A percentile compares a stretch with the other conserved stretches of the same genome.
These are phyloP conservation scores for Epinephelus moara DNA, from an alignment of 2,113 vertebrate species.

Conservation along the genomic window DNA sequence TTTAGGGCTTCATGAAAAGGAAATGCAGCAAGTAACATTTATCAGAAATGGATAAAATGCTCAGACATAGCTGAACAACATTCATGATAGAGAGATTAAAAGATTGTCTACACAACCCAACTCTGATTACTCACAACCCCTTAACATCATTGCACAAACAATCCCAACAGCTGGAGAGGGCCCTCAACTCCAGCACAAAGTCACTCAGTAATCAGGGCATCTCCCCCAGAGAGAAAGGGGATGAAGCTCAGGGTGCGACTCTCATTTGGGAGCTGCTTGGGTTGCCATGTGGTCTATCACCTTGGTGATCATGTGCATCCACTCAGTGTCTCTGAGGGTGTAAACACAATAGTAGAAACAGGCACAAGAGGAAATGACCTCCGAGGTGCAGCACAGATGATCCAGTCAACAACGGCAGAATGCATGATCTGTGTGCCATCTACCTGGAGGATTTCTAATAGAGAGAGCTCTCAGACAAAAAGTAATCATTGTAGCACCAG, in stretches of 20 bases:
- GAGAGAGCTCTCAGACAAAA: constrained; percentile 61
- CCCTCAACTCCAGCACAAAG: constrained; percentile 70
- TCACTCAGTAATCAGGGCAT: constrained; percentile 85
- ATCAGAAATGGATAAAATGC: constrained; percentile 57
- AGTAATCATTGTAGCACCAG: constrained; percentile 57
- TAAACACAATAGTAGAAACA: constrained; percentile 55
- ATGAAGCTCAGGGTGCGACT: constrained; percentile 45
- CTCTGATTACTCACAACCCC: constrained; percentile 74
- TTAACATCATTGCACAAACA: constrained; percentile 80
- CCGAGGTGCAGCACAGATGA: constrained; percentile 25
- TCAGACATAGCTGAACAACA: constrained; percentile 21
- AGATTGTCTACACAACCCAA: constrained; percentile 52
- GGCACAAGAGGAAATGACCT: constrained; percentile 29
- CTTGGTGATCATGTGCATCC: constrained; percentile 68
- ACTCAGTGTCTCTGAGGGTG: constrained; percentile 30
- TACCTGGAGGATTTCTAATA: constrained; percentile 60
- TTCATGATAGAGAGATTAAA: constrained; percentile 60
- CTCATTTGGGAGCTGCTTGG: constrained; percentile 62
- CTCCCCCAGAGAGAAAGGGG: constrained; percentile 74
- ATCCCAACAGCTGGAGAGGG: constrained; percentile 79
- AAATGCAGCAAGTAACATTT: constrained; percentile 27
- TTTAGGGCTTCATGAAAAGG: constrained; percentile 35
- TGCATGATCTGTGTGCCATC: constrained; percentile 34
- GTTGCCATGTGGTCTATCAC: constrained; percentile 74
- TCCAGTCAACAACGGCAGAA: constrained; percentile 52